Conservation (phyloP, 2,888 invertebrate genomes). For the Rhogogaster chlorosoma region DNA sequence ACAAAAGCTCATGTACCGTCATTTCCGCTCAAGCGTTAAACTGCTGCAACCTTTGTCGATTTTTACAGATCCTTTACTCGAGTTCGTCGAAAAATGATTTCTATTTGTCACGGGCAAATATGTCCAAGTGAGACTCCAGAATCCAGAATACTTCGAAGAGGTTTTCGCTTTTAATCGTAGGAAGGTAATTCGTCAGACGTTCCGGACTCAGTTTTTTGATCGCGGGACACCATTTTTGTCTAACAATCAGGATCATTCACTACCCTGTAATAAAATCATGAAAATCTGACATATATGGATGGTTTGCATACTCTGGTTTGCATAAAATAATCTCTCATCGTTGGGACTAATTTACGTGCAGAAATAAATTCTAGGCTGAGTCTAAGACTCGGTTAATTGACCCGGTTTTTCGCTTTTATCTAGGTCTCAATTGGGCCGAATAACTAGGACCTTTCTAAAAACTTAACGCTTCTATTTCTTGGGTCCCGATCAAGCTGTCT, state of each 20-base stretch:
- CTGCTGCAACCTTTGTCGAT: background rate
- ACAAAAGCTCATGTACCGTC: conserved; percentile 1
- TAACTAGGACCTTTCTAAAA: background rate
- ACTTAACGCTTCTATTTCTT: background rate
- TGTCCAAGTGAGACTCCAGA: background rate
- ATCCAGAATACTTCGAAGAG: background rate
- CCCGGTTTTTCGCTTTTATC: background rate
- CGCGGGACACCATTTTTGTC: background rate
- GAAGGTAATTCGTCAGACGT: background rate
- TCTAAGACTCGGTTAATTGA: background rate
- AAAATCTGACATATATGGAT: background rate
- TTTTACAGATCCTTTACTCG: background rate
- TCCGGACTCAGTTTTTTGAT: background rate
- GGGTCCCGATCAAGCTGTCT: background rate
- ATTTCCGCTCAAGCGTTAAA: background rate
- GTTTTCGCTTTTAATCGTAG: background rate
- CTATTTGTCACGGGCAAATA: background rate
- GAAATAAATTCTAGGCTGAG: background rate
- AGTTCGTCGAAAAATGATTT: background rate
- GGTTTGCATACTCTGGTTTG: background rate
- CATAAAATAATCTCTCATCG: background rate
- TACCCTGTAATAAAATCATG: background rate
- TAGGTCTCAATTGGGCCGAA: background rate
- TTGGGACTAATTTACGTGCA: background rate
- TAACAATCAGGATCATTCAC: background rate